Conservation (phyloP, 2,888 invertebrate species). For the Drosophila limbata region DNA sequence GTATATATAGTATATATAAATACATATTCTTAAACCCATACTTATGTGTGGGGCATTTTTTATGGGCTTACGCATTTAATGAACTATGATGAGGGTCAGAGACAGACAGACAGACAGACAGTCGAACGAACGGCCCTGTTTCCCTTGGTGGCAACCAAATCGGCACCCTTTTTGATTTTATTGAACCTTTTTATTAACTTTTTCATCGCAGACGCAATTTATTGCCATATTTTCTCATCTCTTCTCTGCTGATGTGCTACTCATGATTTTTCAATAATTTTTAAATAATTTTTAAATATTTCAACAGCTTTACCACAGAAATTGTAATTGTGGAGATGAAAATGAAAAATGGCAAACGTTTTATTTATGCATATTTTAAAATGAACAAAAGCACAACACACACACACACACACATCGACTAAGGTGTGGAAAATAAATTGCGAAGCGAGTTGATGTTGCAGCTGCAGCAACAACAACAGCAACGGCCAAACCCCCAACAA, state of each 20-base stretch:
- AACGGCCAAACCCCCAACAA: conserved; percentile 59
- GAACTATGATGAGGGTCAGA: conserved; percentile 80
- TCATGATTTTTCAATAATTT: conserved; percentile 54
- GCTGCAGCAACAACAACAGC: conserved; percentile 22
- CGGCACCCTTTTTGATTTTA: conserved; percentile 72
- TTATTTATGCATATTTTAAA: conserved; percentile 67
- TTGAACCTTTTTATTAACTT: conserved; percentile 79
- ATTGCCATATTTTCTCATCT: conserved; percentile 43
- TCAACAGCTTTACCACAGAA: conserved; percentile 33
- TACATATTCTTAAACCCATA: conserved; percentile 14
- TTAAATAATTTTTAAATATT: conserved; percentile 56
- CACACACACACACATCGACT: conserved; percentile 2
- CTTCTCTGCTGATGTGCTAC: not conserved
- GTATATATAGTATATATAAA: conserved; percentile 5
- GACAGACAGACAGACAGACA: conserved; percentile 31
- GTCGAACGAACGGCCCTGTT: conserved; percentile 45
- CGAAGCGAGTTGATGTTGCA: conserved; percentile 43
- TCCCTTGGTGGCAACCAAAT: conserved; percentile 65
- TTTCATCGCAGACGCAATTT: conserved; percentile 61
- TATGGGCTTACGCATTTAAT: conserved; percentile 76
- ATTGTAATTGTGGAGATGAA: conserved; percentile 43
- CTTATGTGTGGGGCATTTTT: conserved; percentile 41
- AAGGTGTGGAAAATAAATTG: conserved; percentile 55
- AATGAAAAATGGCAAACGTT: conserved; percentile 18
- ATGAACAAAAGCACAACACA: conserved; percentile 30